Percentiles rank a stretch among this genome's conserved stretches.
These are phyloP conservation scores for Drosophila limbata DNA, from an alignment of 2,888 invertebrate genomes.

Conservation along the genomic window DNA sequence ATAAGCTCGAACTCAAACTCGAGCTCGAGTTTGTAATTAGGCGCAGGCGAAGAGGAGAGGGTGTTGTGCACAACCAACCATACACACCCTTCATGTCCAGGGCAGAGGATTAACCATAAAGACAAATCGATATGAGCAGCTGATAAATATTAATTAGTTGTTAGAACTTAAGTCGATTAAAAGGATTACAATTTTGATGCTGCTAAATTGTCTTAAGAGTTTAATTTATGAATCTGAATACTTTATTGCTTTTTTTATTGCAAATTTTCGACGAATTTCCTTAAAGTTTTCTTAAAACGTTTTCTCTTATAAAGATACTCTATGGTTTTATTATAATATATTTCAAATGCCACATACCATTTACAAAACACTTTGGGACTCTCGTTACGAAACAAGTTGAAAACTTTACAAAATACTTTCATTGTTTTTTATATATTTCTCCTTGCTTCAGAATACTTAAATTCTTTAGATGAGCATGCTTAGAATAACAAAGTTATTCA, in stretches of 20 bases:
- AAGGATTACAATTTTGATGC: background rate
- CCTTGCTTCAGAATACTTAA: background rate
- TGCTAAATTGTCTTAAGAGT: background rate
- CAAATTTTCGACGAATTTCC: rapidly evolving
- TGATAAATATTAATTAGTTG: conserved; percentile 20
- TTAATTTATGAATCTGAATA: background rate
- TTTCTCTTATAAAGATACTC: too few relatives aligned
- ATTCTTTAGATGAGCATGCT: background rate
- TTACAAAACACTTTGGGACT: background rate
- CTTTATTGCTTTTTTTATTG: background rate
- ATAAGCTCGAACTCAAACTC: conserved; percentile 60
- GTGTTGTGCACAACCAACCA: background rate
- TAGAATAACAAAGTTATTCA: background rate
- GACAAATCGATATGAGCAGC: conserved; percentile 6
- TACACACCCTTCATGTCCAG: background rate
- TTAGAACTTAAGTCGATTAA: background rate
- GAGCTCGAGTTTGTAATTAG: conserved; percentile 63
- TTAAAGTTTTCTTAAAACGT: background rate
- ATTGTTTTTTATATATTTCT: background rate
- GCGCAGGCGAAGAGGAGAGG: conserved; percentile 42
- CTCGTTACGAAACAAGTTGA: background rate
- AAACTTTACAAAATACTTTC: conserved; percentile 1
- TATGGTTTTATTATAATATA: background rate
- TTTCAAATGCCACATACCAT: background rate
- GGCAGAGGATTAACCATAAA: background rate